phyloP scores from a whole-genome alignment of 1,140 invertebrate species.

The Heliothis subflexa region DNA sequence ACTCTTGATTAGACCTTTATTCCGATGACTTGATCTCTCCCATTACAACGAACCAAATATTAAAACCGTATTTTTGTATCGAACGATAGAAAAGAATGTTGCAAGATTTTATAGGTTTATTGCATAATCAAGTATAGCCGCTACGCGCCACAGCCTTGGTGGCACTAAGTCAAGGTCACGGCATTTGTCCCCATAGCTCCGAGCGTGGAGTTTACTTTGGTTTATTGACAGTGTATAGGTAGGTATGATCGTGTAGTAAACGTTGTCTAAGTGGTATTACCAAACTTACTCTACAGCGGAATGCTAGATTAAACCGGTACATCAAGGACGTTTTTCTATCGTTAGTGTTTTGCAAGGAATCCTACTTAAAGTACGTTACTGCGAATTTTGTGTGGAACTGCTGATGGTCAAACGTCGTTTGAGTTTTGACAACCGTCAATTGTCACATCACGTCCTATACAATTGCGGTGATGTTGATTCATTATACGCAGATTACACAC shows the following conservation, averaged over 20 bases:
- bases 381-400: neutral
- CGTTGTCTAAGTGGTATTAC: slow-evolving; percentile 4
- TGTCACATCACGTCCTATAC: slow-evolving; percentile 31
- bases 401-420: neutral
- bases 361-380: neutral
- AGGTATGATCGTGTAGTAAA: slow-evolving; percentile 1
- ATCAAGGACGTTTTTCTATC: slow-evolving; percentile 2
- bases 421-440: neutral
- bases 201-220: slow-evolving; percentile 33
- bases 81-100: neutral
- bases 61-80: neutral
- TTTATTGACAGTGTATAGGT: slow-evolving; percentile 16
- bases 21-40: neutral
- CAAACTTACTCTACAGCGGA: neutral
- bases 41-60: neutral
- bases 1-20: slow-evolving; percentile 41
- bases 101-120: slow-evolving; percentile 8
- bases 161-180: slow-evolving; percentile 40
- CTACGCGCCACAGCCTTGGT: slow-evolving; percentile 34
- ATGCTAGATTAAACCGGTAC: slow-evolving; percentile 15
- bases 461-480: slow-evolving; percentile 37
- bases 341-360: neutral
- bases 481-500: slow-evolving; percentile 45
- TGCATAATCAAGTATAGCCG: slow-evolving; percentile 14
- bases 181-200: slow-evolving; percentile 24